phyloP scores from a whole-genome alignment of 2,797 vertebrate species.

The Serranus cabrilla region DNA sequence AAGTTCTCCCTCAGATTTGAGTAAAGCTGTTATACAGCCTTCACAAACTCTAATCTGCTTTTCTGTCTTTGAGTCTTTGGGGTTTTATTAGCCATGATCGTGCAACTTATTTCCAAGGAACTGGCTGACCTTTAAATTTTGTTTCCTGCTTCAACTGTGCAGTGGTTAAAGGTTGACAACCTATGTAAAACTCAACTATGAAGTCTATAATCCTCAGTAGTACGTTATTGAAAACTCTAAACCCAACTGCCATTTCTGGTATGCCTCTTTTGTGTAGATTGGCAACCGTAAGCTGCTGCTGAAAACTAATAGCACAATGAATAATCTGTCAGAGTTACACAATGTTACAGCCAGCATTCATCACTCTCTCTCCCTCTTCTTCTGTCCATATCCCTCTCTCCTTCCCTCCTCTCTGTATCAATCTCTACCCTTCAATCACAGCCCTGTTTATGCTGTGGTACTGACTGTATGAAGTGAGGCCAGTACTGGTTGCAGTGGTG shows the following conservation, averaged over 20 bases:
- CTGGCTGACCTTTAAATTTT: conserved; percentile 60
- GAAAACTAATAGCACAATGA: conserved; percentile 81
- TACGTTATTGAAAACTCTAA: conserved; percentile 75
- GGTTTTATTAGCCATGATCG: conserved; percentile 68
- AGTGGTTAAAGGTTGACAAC: conserved; percentile 75
- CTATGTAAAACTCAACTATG: conserved; percentile 69
- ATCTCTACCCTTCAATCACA: conserved; percentile 64
- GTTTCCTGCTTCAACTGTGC: conserved; percentile 58
- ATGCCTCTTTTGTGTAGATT: conserved; percentile 79
- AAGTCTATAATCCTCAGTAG: conserved; percentile 73
- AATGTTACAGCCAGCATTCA: conserved; percentile 78
- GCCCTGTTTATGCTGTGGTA: conserved; percentile 69
- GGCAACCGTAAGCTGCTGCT: conserved; percentile 74
- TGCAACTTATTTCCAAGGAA: conserved; percentile 62
- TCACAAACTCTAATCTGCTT: conserved; percentile 46
- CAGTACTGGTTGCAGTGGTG: conserved; percentile 60
- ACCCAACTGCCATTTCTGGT: conserved; percentile 70
- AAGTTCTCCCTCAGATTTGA: conserved; percentile 5
- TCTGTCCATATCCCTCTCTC: conserved; percentile 47
- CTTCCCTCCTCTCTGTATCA: conserved; percentile 31
- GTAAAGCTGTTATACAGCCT: conserved; percentile 17
- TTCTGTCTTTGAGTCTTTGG: conserved; percentile 44
- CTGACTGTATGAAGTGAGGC: conserved; percentile 58
- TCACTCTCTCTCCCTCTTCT: conserved; percentile 60
- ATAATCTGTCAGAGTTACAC: conserved; percentile 81